phyloP scores from a whole-genome alignment of 2,888 invertebrate genomes.

The Zygaena filipendulae region DNA sequence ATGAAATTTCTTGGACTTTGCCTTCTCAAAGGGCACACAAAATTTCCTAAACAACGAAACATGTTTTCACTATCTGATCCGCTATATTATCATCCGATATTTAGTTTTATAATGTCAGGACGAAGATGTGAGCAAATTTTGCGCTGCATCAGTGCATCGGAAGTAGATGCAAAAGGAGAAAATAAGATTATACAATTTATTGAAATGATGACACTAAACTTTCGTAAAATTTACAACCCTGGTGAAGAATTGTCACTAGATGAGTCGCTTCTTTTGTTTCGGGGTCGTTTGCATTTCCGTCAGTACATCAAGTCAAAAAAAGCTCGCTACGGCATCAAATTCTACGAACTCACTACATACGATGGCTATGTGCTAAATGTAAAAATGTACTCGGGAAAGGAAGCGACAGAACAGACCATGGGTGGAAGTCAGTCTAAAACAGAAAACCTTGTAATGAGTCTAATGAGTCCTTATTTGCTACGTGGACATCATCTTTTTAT shows the following conservation, averaged over 20 bases:
- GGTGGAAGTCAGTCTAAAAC: conserved; percentile 10
- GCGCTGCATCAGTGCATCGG: conserved; percentile 13
- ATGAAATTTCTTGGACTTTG: conserved; percentile 12
- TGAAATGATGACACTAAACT: conserved; percentile 8
- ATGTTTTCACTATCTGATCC: conserved; percentile 5
- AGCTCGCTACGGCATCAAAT: conserved; percentile 23
- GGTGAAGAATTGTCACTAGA: conserved; percentile 16
- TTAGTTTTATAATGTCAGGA: conserved; percentile 8
- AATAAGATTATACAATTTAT: conserved; percentile 12
- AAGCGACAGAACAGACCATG: conserved; percentile 2
- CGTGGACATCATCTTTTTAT: conserved; percentile 18
- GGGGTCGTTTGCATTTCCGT: conserved; percentile 13
- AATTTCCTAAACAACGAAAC: conserved; percentile 8
- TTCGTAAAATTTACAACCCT: conserved; percentile 12
- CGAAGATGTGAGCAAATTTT: conserved; percentile 11
- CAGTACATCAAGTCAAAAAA: conserved; percentile 22
- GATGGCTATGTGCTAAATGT: conserved; percentile 24
- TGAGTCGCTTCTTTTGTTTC: conserved; percentile 16
- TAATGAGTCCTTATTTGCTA: conserved; percentile 17
- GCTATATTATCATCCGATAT: conserved; percentile 8
- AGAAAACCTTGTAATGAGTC: conserved; percentile 15
- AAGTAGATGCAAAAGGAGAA: conserved; percentile 12
- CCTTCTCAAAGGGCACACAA: conserved; percentile 10
- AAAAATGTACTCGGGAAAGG: conserved; percentile 21
- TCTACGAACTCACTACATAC: conserved; percentile 20